Conservation (phyloP, 2,888 invertebrate genomes). For the Nemotelus pantherinus region DNA sequence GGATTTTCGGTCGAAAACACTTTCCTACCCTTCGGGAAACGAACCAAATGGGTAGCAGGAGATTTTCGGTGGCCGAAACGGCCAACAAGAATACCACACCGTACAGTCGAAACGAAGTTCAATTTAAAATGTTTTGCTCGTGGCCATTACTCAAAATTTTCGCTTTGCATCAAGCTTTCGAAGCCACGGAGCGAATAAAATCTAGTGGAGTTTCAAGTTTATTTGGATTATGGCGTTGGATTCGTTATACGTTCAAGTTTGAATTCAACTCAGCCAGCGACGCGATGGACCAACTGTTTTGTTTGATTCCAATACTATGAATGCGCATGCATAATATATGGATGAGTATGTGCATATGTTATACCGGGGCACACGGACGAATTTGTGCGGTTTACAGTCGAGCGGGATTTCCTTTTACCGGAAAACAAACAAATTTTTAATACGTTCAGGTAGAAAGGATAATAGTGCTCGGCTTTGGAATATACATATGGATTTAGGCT, state of each 20-base stretch:
- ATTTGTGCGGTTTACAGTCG: conserved; percentile 37
- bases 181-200: conserved; percentile 38
- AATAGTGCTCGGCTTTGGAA: conserved; percentile 15
- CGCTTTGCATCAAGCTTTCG: conserved; percentile 31
- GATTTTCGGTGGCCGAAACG: conserved; percentile 3
- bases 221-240: conserved; percentile 35
- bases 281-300: not conserved
- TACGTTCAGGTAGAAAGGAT: conserved; percentile 26
- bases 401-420: conserved; percentile 21
- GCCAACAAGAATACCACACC: not conserved
- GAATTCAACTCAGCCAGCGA: too few relatives aligned
- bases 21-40: not conserved
- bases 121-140: conserved; percentile 34
- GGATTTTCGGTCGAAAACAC: conserved; percentile 41
- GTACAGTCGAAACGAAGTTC: not conserved
- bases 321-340: conserved; percentile 14
- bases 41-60: not conserved
- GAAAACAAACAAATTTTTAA: conserved; percentile 37
- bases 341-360: conserved; percentile 10
- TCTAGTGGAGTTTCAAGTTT: conserved; percentile 40
- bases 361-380: not conserved
- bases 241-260: conserved; percentile 20
- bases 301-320: not conserved
- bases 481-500: not conserved
- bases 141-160: conserved; percentile 41